phyloP scores from a whole-genome alignment of 2,113 vertebrate genomes.

The Cariama cristata region DNA sequence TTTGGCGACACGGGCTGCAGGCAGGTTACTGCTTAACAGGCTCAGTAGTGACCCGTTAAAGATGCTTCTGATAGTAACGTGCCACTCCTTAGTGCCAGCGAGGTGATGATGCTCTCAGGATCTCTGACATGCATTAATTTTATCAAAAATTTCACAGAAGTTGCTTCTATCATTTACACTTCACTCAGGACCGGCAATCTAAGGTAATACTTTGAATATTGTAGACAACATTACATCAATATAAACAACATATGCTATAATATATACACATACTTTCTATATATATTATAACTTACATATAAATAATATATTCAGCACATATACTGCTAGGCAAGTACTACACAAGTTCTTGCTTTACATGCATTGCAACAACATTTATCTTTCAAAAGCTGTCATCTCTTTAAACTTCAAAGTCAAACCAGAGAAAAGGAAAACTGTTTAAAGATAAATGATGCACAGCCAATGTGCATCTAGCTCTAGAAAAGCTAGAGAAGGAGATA shows the following conservation, averaged over 20 bases:
- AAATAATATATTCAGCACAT: not conserved
- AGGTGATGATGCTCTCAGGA: not conserved
- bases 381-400: not conserved
- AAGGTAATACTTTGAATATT: not conserved
- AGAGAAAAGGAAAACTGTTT: not conserved
- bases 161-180: not conserved
- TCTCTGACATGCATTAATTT: not conserved
- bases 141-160: rapidly evolving
- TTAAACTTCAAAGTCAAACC: not conserved
- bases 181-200: not conserved
- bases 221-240: not conserved
- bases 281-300: rapidly evolving
- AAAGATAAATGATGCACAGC: not conserved
- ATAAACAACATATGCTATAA: not conserved
- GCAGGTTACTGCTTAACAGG: rapidly evolving
- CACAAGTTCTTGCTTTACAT: not conserved
- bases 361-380: not conserved
- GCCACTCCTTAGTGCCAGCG: rapidly evolving
- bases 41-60: not conserved
- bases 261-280: rapidly evolving
- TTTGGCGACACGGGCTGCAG: not conserved
- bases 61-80: rapidly evolving
- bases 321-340: not conserved
- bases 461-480: not conserved
- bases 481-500: not conserved